Evolutionary conservation across 2,888 invertebrate species (phyloP), one percentile per base, ranked within the genome.

Genomic region (Idaea biselata): DNA sequence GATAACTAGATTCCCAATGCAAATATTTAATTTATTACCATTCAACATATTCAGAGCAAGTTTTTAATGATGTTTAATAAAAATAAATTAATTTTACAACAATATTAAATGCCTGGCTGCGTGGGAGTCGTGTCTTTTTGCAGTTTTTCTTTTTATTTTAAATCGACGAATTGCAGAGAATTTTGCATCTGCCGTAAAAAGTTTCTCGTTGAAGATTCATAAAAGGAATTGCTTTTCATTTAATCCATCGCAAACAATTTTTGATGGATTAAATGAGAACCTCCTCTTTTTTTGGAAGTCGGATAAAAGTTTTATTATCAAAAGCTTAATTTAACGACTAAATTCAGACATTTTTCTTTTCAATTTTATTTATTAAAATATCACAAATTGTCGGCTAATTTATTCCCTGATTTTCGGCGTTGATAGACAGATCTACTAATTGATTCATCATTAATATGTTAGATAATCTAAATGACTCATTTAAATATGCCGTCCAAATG

Each of bases 1-100:
- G 44, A 4, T 44, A 44, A 44, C 5, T 14, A 44, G 44, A 44
- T 44, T 44, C 44, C 14, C 14, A 44, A 44, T 44, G 44, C 44
- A 44, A 44, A 44, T 44, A 44, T 44, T 44, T 44, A 44, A 44
- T 44, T 44, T 44, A 44, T 44, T 44, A 44, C 44, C 8, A 44
- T 44, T 44, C 44, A 44, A 44, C 14, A 14, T 44, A 44, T 44
- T 44, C 44, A 44, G 44, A 44, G 44, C 44, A 44, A 44, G 44
- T 44, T 44, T 44, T 44, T 44, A 44, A 44, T 44, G 44, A 44
- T 44, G 44, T 44, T 44, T 44, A 44, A 44, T 44, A 44, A 44
- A 44, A 44, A 44, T 44, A 44, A 44, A 44, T 44, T 44, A 44
- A 44, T 44, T 44, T 44, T 44, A 44, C 44, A 44, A 44, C 44